Evolutionary conservation across 1,140 invertebrate species (phyloP), one percentile per base, ranked within the genome.

Genomic region (Hylyphantes graminicola): DNA sequence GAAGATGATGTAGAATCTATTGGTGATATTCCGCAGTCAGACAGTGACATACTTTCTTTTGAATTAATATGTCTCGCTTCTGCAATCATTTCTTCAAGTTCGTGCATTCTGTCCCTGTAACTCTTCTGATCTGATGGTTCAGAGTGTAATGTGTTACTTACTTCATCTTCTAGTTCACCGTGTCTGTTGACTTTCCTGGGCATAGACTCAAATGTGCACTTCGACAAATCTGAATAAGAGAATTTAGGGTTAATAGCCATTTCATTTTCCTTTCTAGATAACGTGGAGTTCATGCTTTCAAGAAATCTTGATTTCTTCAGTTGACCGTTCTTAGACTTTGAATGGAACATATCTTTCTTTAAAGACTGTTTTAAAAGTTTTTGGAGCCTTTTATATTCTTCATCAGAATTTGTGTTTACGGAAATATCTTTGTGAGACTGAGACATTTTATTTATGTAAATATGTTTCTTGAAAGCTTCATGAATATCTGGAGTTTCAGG

Each of bases 31-130:
- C 19, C 51, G 2, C n/a, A 57, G 15, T 74, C 54, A 17, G 54
- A 2, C 4, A 15, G 54, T 57, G 11, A 57, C 19, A 74, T 74
- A 15, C 35, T 54, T 21, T 11, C 19, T 19, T 55, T 57, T 12
- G 21, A n/a, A 11, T 59, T 11, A 11, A 15, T 48, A 11, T 15
- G 17, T 61, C n/a, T 57, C 10, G 72, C 19, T 21, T 55, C 7
- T 35, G 19, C 4, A 35, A 74, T 74, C 72, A 74, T 74, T 57
- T 74, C 35, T 57, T 74, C 72, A 13, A 74, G 72, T 57, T 74
- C 72, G 17, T 19, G 19, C 19, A 74, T 13, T 57, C 17, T 74
- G 11, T 57, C 9, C 48, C 54, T 55, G 54, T 57, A 74, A 15
- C 15, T 74, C 54, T 57, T 21, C n/a, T 35, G 57, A 74, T 59